Evolutionary conservation across 2,113 vertebrate species (phyloP), one percentile per base, ranked within the genome.

Genomic region (Pluvianellus socialis): DNA sequence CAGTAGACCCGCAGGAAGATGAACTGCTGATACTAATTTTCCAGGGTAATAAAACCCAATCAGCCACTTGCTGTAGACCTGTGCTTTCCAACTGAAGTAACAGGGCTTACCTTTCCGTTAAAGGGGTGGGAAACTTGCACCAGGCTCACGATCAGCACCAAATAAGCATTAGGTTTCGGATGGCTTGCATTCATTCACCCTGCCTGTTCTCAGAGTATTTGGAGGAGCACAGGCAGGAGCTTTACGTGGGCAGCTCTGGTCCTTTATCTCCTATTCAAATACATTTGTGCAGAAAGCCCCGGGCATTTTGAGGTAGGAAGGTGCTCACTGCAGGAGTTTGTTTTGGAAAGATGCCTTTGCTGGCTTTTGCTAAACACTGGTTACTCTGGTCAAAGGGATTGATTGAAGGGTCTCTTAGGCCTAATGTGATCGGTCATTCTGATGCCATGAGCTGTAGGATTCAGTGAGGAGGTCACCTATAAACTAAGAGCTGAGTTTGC

Each of bases 11-110:
- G 33, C 79, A 76, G 58, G 27, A 89, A 35, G 63, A 85, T 65
- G 24, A 89, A 75, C 40, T 93, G 56, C 77, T 91, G 56, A 59
- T 93, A 95, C 89, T 63, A 47, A 62, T 95, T 96, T 94, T 90
- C 74, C 28, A 50, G 52, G 59, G n/a, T 74, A 55, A 44, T 84
- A 77, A 88, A 92, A 92, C 49, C 50, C 67, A 30, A 1, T 67
- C 83, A 91, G 63, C 66, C 86, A 74, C 62, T 87, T 88, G 40
- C 70, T 73, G 30, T 62, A 66, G 82, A 56, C 50, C 49, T 80
- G 20, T 88, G 56, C 68, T 79, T 91, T 65, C 40, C 27, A 15
- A 40, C 71, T 62, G 0, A 38, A 80, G 40, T 59, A 53, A 62
- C 38, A 62, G 47, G 38, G 42, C 42, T 92, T 76, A 70, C 3